A percentile compares a stretch with the other conserved stretches of the same genome.
Conservation (phyloP, 2,797 vertebrate genomes). For the Enteromius mattozi region DNA sequence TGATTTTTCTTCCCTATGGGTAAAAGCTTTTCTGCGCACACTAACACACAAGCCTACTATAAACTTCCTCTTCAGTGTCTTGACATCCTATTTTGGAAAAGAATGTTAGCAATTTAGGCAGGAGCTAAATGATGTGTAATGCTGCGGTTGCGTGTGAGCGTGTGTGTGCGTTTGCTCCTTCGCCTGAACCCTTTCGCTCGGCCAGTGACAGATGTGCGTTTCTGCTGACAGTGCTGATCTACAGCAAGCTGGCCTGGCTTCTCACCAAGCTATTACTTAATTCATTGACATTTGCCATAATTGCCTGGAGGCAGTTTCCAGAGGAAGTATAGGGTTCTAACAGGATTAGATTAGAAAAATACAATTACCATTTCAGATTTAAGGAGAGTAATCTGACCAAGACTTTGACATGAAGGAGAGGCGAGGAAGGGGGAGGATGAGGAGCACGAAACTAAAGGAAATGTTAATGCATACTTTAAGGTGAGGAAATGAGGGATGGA, state of each 20-base stretch:
- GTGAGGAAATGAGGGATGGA: slow-evolving; percentile 45
- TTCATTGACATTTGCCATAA: slow-evolving; percentile 84
- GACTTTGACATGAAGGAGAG: slow-evolving; percentile 50
- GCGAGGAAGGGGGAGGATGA: slow-evolving; percentile 8
- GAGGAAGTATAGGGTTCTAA: slow-evolving; percentile 73
- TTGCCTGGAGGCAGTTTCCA: slow-evolving; percentile 79
- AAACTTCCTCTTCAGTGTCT: slow-evolving; percentile 44
- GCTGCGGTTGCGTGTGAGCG: slow-evolving; percentile 53
- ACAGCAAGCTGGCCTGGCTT: slow-evolving; percentile 72
- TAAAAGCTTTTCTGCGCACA: slow-evolving; percentile 20
- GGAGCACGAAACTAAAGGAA: slow-evolving; percentile 50
- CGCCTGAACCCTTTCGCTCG: slow-evolving; percentile 52
- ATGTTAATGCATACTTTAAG: slow-evolving; percentile 58
- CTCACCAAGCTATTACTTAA: slow-evolving; percentile 83
- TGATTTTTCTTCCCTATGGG: slow-evolving; percentile 31
- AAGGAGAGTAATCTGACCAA: slow-evolving; percentile 71
- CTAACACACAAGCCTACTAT: slow-evolving; percentile 21
- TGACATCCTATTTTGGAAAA: slow-evolving; percentile 48
- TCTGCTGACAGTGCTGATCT: slow-evolving; percentile 79
- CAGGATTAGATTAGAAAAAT: slow-evolving; percentile 82
- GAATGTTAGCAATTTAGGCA: slow-evolving; percentile 53
- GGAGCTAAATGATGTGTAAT: slow-evolving; percentile 68
- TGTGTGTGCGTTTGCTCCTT: slow-evolving; percentile 31
- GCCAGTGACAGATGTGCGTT: slow-evolving; percentile 78
- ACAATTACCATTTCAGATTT: slow-evolving; percentile 80